Base-by-base conservation (phyloP, 2,797 vertebrate genomes). In the Microcaecilia unicolor region DNA sequence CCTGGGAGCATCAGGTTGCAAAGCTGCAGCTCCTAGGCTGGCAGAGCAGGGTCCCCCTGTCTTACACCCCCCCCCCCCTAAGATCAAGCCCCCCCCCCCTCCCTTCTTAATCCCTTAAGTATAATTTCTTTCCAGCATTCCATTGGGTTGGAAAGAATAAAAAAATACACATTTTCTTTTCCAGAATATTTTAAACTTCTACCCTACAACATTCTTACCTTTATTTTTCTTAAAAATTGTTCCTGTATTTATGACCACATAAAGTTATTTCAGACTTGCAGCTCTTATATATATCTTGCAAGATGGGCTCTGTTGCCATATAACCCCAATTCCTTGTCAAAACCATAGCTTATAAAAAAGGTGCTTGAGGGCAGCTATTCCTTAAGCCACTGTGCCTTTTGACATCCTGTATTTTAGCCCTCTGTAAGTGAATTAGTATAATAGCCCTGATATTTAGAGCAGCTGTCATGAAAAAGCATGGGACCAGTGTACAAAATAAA, bases 191-290 rank as follows among this genome's bases (percentile, higher is more conserved):
- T n/a, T n/a, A n/a, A n/a, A n/a, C n/a, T n/a, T n/a, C n/a, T 25
- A 25, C 7, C n/a, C 25, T 27, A 20, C 5, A 20, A n/a, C n/a
- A n/a, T n/a, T n/a, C 0, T 11, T 43, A 23, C 23, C 26, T 19
- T 35, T n/a, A n/a, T n/a, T n/a, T n/a, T 24, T 15, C 17, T 57
- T 50, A 53, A 48, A 58, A 51, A 34, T 35, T 38, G 29, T 28
- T 51, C 31, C 37, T 40, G 39, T 65, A 65, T 54, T 64, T 62
- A 57, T 53, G 53, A 60, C 61, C 33, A 54, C 38, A 60, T 40
- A 23, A 51, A 69, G 11, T 57, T 47, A 44, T 21, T n/a, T n/a
- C n/a, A n/a, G n/a, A n/a, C n/a, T n/a, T n/a, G n/a, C n/a, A 31
- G 0, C 0, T 39, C 31, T 42, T 34, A 27, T 58, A 47, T 56